Evolutionary conservation across 37 sponge, comb jelly and placozoan genomes (phyloP).

Genomic region (Axinella damicornis): DNA sequence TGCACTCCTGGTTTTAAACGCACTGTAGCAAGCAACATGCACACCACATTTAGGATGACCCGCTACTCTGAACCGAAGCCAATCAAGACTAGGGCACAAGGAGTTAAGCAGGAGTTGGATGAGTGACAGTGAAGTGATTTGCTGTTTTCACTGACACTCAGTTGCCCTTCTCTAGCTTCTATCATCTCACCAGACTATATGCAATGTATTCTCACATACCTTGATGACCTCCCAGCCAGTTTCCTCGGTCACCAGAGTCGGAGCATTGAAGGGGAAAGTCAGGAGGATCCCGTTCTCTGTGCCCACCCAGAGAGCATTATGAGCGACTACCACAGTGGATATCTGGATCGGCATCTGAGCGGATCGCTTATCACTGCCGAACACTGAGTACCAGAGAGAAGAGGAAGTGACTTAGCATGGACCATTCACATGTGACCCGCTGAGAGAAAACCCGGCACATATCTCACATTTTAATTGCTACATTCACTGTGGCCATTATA

Average conservation of each 20-base stretch:
- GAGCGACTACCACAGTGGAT: constrained; percentile 63
- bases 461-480: too few relatives aligned
- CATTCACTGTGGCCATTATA: too few relatives aligned
- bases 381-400: constrained; percentile 37
- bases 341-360: constrained; percentile 70
- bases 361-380: constrained; percentile 73
- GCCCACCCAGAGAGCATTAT: constrained; percentile 87
- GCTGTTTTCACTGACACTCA: too few relatives aligned
- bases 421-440: background rate
- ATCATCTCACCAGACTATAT: background rate
- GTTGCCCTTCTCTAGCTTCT: too few relatives aligned
- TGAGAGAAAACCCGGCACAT: too few relatives aligned
- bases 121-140: too few relatives aligned
- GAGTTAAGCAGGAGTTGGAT: too few relatives aligned
- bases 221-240: constrained; percentile 83
- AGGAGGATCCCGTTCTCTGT: constrained; percentile 84
- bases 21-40: too few relatives aligned
- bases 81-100: too few relatives aligned
- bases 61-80: too few relatives aligned
- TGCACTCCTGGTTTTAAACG: too few relatives aligned
- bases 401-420: background rate
- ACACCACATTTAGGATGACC: too few relatives aligned
- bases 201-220: constrained; percentile 11
- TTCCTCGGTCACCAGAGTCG: constrained; percentile 76
- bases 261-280: constrained; percentile 74